Base-by-base conservation (phyloP, 2,888 invertebrate genomes). In the Drosophila imparisetae region DNA sequence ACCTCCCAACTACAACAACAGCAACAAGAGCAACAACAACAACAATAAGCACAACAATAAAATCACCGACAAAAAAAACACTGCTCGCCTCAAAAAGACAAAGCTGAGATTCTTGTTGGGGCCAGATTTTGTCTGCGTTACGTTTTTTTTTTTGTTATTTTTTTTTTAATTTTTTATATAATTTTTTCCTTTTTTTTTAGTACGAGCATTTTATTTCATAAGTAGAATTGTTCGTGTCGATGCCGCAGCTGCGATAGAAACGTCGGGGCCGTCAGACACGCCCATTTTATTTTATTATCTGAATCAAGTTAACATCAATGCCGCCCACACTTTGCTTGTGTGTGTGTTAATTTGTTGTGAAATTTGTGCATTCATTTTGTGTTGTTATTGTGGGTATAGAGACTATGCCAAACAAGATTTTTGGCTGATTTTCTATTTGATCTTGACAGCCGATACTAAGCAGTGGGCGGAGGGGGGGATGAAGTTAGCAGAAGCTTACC, bases 331-430 rank as follows among this genome's bases (percentile, higher is more conserved):
- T 54, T 50, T 13, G 55, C n/a, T 40, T 48, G 42, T 5, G n/a
- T 58, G 34, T 60, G 61, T 58, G 71, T 81, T 83, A 83, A 83
- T 83, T 83, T 76, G 74, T 79, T 83, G 76, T 83, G 74, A 76
- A 83, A 81, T 76, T 79, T 76, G 63, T 69, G 81, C 71, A 79
- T 83, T 78, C 62, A 76, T 83, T 78, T 78, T 78, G 72, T 75
- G 73, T 74, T 65, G 42, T 65, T 66, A 58, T 61, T 71, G n/a
- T 27, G 1, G 27, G 21, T 32, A 50, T 15, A 5, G 32, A 53
- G 32, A 27, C 29, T 36, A 50, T 36, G 49, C 6, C 42, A 34
- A 62, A 38, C 49, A 42, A 49, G 42, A 40, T 50, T 57, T 68
- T 52, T 48, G 30, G 49, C 29, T 68, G 53, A n/a, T 49, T 61